Evolutionary conservation across 2,113 vertebrate species (phyloP).

Genomic region (Pelvicachromis taeniatus): DNA sequence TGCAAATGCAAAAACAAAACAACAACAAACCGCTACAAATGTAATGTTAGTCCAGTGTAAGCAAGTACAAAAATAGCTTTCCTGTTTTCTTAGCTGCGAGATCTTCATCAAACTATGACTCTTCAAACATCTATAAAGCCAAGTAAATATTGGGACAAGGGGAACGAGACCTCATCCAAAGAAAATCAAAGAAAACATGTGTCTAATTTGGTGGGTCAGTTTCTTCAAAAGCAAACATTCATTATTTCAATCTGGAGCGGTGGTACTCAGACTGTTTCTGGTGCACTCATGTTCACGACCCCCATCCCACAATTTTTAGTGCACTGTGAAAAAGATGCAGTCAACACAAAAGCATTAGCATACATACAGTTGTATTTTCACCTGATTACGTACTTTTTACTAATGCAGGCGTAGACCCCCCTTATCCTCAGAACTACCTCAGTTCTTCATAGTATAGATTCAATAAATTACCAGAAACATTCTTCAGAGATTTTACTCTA

Average conservation of each 20-base stretch:
- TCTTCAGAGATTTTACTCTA: background rate
- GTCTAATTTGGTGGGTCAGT: background rate
- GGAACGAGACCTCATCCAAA: background rate
- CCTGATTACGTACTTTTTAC: background rate
- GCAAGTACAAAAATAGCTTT: conserved; percentile 39
- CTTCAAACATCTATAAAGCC: background rate
- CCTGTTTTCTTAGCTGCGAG: conserved; percentile 36
- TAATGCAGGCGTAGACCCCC: background rate
- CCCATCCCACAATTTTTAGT: background rate
- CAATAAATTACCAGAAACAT: background rate
- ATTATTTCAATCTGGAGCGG: background rate
- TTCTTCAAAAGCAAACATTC: background rate
- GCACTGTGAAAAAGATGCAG: background rate
- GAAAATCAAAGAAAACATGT: background rate
- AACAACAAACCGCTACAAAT: conserved; percentile 40
- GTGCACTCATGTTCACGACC: background rate
- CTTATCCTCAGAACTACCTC: background rate
- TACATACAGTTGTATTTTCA: background rate
- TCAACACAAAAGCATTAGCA: background rate
- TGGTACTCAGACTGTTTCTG: background rate
- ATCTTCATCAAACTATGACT: background rate
- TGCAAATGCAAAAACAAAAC: conserved; percentile 4
- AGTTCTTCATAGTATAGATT: background rate
- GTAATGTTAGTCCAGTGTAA: conserved; percentile 61
- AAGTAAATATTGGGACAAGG: background rate